Evolutionary conservation across 2,113 vertebrate genomes (phyloP).

Genomic region (Corvus cornix): DNA sequence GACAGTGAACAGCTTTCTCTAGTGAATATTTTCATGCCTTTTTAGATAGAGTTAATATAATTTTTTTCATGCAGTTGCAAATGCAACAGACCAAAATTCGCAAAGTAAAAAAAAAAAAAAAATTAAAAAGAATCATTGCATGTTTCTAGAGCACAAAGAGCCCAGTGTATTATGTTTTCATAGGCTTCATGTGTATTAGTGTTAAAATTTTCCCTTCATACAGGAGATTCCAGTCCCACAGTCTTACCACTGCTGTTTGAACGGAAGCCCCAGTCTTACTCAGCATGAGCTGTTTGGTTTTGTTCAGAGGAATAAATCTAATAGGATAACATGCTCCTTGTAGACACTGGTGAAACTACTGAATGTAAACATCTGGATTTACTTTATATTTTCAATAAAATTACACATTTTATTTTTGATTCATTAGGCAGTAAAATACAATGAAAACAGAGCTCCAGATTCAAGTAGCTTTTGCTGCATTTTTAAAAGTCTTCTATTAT

Average conservation of each 20-base stretch:
- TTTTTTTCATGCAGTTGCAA: background rate
- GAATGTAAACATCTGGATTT: background rate
- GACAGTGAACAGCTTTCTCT: background rate
- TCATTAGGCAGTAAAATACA: background rate
- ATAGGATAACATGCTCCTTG: background rate
- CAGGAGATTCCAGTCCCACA: constrained; percentile 53
- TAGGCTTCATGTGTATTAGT: background rate
- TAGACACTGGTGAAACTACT: background rate
- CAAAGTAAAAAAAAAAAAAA: background rate
- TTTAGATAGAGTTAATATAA: background rate
- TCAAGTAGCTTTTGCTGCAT: background rate
- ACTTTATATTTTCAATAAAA: background rate
- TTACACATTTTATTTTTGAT: background rate
- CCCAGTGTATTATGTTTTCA: constrained; percentile 39
- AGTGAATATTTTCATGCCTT: background rate
- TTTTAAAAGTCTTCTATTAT: background rate
- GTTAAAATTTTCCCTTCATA: constrained; percentile 34
- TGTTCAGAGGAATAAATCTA: background rate
- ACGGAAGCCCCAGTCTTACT: constrained; percentile 1
- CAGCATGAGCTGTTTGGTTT: constrained; percentile 7
- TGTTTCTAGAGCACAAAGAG: constrained; percentile 33
- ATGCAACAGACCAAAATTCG: background rate
- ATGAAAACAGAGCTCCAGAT: background rate
- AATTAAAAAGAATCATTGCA: background rate
- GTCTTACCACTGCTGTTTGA: constrained; percentile 44